These are phyloP conservation scores for Melanophora roralis DNA, from an alignment of 2,888 invertebrate genomes.

Conservation along the genomic window DNA sequence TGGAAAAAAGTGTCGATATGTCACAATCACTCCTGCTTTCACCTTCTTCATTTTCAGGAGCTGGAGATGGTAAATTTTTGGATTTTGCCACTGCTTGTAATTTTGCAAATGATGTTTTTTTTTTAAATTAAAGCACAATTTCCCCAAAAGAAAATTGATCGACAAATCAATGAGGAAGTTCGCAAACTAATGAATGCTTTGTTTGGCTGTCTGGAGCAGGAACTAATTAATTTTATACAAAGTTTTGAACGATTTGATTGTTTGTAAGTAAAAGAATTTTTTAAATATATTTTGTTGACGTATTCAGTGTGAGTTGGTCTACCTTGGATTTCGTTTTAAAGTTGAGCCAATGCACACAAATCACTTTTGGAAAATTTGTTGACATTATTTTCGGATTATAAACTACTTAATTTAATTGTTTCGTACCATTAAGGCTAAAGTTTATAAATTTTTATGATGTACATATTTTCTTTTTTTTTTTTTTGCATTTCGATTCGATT, in stretches of 20 bases:
- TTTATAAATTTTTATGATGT: no score
- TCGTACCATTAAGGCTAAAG: no score
- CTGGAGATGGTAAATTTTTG: constrained; percentile 56
- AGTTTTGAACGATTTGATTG: constrained; percentile 92
- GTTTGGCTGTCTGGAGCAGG: constrained; percentile 91
- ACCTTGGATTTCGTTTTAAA: no score
- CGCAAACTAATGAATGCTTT: constrained; percentile 91
- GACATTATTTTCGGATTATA: no score
- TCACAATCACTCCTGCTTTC: constrained; percentile 68
- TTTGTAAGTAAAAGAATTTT: constrained; percentile 83
- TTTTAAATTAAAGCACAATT: constrained; percentile 64
- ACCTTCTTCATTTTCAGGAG: constrained; percentile 62
- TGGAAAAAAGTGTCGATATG: constrained; percentile 74
- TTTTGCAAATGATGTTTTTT: neutral
- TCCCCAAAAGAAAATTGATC: constrained; percentile 81
- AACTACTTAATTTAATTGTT: no score
- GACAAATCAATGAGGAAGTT: constrained; percentile 87
- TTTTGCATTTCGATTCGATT: no score
- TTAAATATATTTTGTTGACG: no score
- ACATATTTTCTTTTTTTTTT: no score
- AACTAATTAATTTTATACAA: constrained; percentile 89
- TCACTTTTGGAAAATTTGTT: no score
- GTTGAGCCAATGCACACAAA: no score
- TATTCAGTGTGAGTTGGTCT: no score
- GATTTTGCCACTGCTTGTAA: neutral